A percentile compares a stretch with the other conserved stretches of the same genome.
These are phyloP conservation scores for Polymixis flavicincta DNA, from an alignment of 2,888 invertebrate species.

Conservation along the genomic window DNA sequence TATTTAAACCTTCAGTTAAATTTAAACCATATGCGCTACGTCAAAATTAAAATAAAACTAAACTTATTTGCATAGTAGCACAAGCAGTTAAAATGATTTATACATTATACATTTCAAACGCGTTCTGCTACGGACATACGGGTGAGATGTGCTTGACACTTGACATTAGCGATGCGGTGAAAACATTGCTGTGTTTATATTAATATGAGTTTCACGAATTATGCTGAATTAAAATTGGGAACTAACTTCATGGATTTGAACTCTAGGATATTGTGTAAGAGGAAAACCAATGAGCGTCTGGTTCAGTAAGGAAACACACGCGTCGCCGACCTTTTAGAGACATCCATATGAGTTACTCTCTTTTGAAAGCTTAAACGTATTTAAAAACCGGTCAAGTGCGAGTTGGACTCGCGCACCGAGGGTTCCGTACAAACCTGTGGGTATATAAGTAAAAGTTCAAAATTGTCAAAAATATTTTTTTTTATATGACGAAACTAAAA, in stretches of 20 bases:
- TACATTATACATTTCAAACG: conserved; percentile 39
- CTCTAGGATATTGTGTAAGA: background rate
- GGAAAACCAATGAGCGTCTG: background rate
- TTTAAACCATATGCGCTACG: background rate
- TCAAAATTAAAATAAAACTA: conserved; percentile 12
- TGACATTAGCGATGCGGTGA: conserved; percentile 38
- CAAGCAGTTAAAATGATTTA: conserved; percentile 39
- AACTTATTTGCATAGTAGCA: conserved; percentile 33
- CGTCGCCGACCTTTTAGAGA: background rate
- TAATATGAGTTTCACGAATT: background rate
- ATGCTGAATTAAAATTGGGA: background rate
- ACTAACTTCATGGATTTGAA: background rate
- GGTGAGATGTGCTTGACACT: conserved; percentile 45
- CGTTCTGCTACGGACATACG: conserved; percentile 11
- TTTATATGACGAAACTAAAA: too few relatives aligned
- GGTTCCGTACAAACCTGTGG: too few relatives aligned
- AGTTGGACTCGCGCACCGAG: too few relatives aligned
- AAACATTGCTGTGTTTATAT: conserved; percentile 26
- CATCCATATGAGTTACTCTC: background rate
- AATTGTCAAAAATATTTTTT: too few relatives aligned
- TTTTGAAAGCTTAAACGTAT: background rate
- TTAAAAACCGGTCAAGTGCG: too few relatives aligned
- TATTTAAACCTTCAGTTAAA: background rate
- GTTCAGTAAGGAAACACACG: background rate
- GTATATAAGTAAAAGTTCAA: too few relatives aligned